Evolutionary conservation across 2,113 vertebrate genomes (phyloP), one percentile per base, ranked within the genome.

Genomic region (Leucoraja erinaceus): DNA sequence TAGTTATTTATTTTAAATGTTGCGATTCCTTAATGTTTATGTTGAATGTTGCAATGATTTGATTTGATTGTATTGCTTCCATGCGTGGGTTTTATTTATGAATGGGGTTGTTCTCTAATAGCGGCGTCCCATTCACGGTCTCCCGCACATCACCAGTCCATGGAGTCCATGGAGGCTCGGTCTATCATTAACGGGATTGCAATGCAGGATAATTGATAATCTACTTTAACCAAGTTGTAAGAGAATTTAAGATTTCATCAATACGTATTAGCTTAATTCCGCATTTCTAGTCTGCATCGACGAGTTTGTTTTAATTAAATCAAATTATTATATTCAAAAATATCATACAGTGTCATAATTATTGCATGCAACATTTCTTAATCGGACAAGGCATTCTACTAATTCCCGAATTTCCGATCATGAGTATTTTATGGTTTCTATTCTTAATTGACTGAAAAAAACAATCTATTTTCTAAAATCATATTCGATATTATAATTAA

Each of bases 401-500:
- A 22, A 33, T 54, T 91, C 68, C 22, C 31, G 61, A 63, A 28
- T 88, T 74, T 22, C 90, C 38, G 90, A 74, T 72, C 63, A 91
- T n/a, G 10, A 91, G 20, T 22, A 91, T 54, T 91, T 91, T 91
- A 47, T 5, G 54, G 72, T 90, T 18, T 72, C 66, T 47, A 28
- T 54, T 91, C 31, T 90, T 70, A 70, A 91, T 91, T 74, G 22
- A 20, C 33, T 72, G 20, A 9, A 90, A 90, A 70, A 20, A 91
- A 31, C 68, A 72, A 72, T 54, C 38, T 54, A 54, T 90, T n/a
- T 72, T 47, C 31, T 63, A 10, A 54, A 25, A 28, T 25, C 33
- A 91, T 22, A 91, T 70, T 91, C 83, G 38, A 91, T 70, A 38
- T 72, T 91, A 72, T 74, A 91, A 91, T 91, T 72, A 72, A 72